Evolutionary conservation across 2,888 invertebrate genomes (phyloP).

Genomic region (Parnassius orleans): DNA sequence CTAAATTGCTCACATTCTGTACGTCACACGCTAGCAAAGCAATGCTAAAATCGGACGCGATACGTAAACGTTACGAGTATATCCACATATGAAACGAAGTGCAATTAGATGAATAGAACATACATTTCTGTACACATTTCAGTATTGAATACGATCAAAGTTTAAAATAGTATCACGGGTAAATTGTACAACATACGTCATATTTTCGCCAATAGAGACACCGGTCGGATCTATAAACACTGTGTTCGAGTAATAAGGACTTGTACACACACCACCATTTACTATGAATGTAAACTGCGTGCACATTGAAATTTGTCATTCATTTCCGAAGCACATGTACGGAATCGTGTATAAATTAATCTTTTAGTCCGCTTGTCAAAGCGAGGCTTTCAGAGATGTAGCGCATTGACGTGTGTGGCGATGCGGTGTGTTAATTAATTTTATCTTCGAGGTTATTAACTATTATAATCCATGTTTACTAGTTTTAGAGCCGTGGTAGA

Average conservation of each 20-base stretch:
- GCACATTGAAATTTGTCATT: background rate
- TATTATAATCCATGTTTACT: too few relatives aligned
- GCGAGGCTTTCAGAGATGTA: background rate
- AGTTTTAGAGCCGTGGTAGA: too few relatives aligned
- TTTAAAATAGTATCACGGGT: background rate
- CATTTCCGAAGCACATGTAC: background rate
- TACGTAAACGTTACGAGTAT: too few relatives aligned
- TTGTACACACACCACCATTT: too few relatives aligned
- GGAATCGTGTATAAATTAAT: background rate
- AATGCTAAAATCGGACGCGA: too few relatives aligned
- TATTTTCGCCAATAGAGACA: constrained; percentile 9
- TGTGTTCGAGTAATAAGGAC: too few relatives aligned
- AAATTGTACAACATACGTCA: background rate
- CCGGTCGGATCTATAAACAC: background rate
- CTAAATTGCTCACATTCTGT: too few relatives aligned
- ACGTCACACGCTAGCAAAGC: too few relatives aligned
- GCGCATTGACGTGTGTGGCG: too few relatives aligned
- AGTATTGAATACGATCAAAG: background rate
- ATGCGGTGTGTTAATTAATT: too few relatives aligned
- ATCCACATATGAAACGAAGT: too few relatives aligned
- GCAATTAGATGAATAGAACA: background rate
- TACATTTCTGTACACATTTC: background rate
- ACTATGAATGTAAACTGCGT: background rate
- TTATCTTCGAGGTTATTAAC: too few relatives aligned
- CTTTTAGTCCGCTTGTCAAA: constrained; percentile 3